Percentiles rank a stretch among this genome's conserved stretches.
Evolutionary conservation across 2,797 vertebrate genomes (phyloP).

Genomic region (Tragopan temminckii): DNA sequence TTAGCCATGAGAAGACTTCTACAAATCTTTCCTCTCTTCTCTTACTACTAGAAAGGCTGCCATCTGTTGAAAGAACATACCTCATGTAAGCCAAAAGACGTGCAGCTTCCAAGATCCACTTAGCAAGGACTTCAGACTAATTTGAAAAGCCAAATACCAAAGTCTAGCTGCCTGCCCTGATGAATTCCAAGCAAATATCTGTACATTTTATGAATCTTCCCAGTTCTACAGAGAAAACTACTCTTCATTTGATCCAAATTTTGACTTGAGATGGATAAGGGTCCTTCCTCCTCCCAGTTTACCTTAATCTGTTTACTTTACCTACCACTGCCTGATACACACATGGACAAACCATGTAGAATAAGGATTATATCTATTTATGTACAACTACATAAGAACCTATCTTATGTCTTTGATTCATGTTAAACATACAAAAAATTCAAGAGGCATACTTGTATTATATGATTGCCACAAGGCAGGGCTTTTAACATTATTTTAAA

Average conservation of each 20-base stretch:
- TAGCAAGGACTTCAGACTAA: neutral
- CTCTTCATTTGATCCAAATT: neutral
- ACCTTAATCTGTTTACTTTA: neutral
- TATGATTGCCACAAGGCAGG: neutral
- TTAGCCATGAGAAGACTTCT: neutral
- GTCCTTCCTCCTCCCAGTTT: neutral
- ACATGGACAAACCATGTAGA: fast-evolving
- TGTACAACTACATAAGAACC: neutral
- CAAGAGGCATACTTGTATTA: neutral
- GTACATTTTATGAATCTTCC: neutral
- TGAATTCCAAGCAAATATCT: neutral
- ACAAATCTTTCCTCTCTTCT: neutral
- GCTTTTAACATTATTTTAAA: neutral
- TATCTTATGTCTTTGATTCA: neutral
- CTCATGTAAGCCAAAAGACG: neutral
- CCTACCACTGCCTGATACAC: neutral
- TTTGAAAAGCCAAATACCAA: neutral
- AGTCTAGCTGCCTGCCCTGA: neutral
- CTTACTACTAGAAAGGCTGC: neutral
- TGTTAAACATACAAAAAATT: neutral
- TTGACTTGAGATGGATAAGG: fast-evolving
- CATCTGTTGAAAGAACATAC: neutral
- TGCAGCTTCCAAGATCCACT: neutral
- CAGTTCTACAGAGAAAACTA: neutral
- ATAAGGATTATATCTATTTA: neutral